Evolutionary conservation across 2,888 invertebrate genomes (phyloP), one percentile per base, ranked within the genome.

Genomic region (Melanchra persicariae): DNA sequence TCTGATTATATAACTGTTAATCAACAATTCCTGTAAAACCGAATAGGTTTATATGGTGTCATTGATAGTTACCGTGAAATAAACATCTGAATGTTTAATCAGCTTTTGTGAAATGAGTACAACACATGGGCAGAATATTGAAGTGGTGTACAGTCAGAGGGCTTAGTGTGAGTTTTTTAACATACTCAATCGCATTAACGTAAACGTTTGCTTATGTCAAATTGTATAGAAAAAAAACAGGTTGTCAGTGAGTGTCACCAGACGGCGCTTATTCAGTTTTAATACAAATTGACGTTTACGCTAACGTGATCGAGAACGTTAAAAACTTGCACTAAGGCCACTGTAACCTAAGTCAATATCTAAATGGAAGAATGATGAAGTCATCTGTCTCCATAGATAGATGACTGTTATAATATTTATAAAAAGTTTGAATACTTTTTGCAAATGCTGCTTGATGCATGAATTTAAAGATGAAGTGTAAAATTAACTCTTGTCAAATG

Each of bases 51-150:
- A 17, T n/a, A 45, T 6, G 2, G 22, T 45, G 65, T 43, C 77
- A 59, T 83, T 77, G 62, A 10, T 22, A 66, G 24, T 70, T 65
- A 79, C 59, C 12, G 17, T 47, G 40, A 19, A 30, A 45, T 76
- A 1, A 26, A 34, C 26, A 40, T 17, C 24, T 24, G 22, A 49
- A 7, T 59, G 17, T 54, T 8, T 51, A 49, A 59, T 49, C 26
- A 30, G 26, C n/a, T 72, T 5, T 51, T 43, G 7, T 34, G 0
- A 26, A 68, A 43, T 4, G 15, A 26, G 22, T 22, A 24, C 19
- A 10, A 15, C 34, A 45, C 40, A 43, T 19, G 5, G 1, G 12
- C 17, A 45, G n/a, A 49, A 22, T 58, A 22, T 75, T 47, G 26
- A 68, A 70, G 17, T 45, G 30, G 3, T 40, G n/a, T 49, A 40